Evolutionary conservation across 1,140 invertebrate genomes (phyloP).

Genomic region (Lamellibrachia luymesi): DNA sequence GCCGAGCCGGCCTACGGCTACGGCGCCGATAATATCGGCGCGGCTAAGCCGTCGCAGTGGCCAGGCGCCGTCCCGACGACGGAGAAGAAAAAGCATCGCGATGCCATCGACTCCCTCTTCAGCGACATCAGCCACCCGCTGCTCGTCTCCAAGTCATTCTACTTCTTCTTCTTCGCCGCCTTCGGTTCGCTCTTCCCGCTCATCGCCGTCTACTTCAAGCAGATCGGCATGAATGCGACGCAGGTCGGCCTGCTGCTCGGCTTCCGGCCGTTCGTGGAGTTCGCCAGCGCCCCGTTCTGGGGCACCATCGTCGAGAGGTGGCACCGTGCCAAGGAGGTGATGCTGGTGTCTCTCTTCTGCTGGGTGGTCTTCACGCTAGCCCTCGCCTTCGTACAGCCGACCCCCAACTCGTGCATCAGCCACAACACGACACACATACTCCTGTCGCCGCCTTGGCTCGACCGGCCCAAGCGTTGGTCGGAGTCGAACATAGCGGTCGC

Average conservation of each 20-base stretch:
- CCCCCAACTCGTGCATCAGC: constrained; percentile 79
- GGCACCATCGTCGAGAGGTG: constrained; percentile 82
- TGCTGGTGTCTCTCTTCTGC: constrained; percentile 86
- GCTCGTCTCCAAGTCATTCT: constrained; percentile 67
- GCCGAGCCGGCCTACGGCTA: background rate
- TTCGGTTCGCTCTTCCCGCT: constrained; percentile 97
- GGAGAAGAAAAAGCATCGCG: constrained; percentile 26
- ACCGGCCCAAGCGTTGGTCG: constrained; percentile 12
- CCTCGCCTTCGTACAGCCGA: constrained; percentile 90
- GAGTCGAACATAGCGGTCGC: background rate
- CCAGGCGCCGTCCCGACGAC: background rate
- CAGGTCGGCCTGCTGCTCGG: constrained; percentile 82
- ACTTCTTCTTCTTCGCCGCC: constrained; percentile 99
- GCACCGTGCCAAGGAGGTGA: constrained; percentile 66
- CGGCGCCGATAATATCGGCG: background rate
- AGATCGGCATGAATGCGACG: constrained; percentile 95
- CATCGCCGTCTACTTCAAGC: constrained; percentile 97
- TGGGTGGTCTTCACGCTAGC: constrained; percentile 97
- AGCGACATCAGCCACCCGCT: constrained; percentile 50
- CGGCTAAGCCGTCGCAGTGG: background rate
- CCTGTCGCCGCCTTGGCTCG: constrained; percentile 20
- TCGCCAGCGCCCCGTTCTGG: constrained; percentile 97
- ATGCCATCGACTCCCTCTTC: constrained; percentile 48
- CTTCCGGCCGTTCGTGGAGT: constrained; percentile 90
- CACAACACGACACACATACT: constrained; percentile 70